Evolutionary conservation across 2,888 invertebrate species (phyloP).

Genomic region (Stenodema calcarata): DNA sequence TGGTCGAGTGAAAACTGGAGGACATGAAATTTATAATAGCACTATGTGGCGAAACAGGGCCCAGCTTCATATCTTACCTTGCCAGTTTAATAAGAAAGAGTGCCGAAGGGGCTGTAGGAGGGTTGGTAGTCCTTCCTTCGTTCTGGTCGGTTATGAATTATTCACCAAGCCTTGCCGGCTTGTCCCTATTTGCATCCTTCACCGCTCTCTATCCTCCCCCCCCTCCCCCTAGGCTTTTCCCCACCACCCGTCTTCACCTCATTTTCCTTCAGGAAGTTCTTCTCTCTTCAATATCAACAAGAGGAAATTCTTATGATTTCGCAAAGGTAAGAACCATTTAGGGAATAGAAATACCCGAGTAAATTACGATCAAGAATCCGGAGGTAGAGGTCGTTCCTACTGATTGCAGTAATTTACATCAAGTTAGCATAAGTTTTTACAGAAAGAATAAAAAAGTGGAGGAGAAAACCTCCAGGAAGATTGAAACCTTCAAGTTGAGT

Average conservation of each 20-base stretch:
- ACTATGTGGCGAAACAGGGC: not conserved
- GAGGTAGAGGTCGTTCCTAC: not conserved
- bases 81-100: constrained; percentile 40
- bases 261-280: not conserved
- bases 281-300: constrained; percentile 16
- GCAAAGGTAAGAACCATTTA: constrained; percentile 30
- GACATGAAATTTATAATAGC: constrained; percentile 11
- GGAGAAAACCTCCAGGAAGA: not conserved
- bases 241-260: not conserved
- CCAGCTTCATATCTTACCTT: constrained; percentile 26
- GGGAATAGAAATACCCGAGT: not conserved
- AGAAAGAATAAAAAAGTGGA: not conserved
- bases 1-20: not conserved
- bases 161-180: constrained; percentile 35
- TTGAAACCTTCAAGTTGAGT: not conserved
- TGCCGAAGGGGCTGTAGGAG: not conserved
- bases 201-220: not conserved
- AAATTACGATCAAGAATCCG: not conserved
- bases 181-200: constrained; percentile 42
- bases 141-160: constrained; percentile 41
- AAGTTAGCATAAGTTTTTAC: constrained; percentile 10
- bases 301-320: constrained; percentile 26
- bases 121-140: not conserved
- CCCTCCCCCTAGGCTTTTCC: not conserved
- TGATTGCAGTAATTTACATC: constrained; percentile 11